A percentile compares a stretch with the other conserved stretches of the same genome.
phyloP scores from a whole-genome alignment of 92 coral and sea anemone species.

The Heliopora coerulea region DNA sequence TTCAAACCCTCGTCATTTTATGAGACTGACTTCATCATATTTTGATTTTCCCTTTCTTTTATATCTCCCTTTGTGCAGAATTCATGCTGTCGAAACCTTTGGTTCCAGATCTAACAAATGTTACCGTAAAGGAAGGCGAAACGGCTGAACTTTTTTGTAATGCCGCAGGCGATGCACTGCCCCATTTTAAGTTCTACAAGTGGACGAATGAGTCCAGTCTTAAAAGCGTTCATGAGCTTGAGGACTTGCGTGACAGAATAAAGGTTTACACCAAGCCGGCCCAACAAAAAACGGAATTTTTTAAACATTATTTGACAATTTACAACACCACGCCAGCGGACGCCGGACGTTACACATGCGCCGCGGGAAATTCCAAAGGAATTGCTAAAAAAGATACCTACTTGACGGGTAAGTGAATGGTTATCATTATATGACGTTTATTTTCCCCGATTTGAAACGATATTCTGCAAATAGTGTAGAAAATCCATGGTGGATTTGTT shows the following conservation, averaged over 20 bases:
- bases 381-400: slow-evolving; percentile 22
- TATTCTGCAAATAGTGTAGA: too few relatives aligned
- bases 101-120: slow-evolving; percentile 61
- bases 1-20: too few relatives aligned
- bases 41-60: neutral
- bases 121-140: slow-evolving; percentile 61
- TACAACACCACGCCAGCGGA: slow-evolving; percentile 62
- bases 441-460: too few relatives aligned
- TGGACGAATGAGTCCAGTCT: slow-evolving; percentile 6
- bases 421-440: too few relatives aligned
- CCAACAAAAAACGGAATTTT: slow-evolving; percentile 22
- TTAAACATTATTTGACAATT: slow-evolving; percentile 68
- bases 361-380: slow-evolving; percentile 88
- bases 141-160: slow-evolving; percentile 67
- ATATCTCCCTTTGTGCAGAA: slow-evolving; percentile 44
- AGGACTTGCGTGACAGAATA: neutral
- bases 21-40: too few relatives aligned
- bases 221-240: neutral
- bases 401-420: too few relatives aligned
- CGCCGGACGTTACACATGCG: slow-evolving; percentile 80
- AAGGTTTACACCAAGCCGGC: neutral
- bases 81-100: slow-evolving; percentile 75
- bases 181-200: slow-evolving; percentile 84
- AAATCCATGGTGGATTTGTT: too few relatives aligned
- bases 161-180: slow-evolving; percentile 86